Percentiles rank a stretch among this genome's conserved stretches.
Evolutionary conservation across 2,113 vertebrate genomes (phyloP).

Genomic region (Panthera leo): DNA sequence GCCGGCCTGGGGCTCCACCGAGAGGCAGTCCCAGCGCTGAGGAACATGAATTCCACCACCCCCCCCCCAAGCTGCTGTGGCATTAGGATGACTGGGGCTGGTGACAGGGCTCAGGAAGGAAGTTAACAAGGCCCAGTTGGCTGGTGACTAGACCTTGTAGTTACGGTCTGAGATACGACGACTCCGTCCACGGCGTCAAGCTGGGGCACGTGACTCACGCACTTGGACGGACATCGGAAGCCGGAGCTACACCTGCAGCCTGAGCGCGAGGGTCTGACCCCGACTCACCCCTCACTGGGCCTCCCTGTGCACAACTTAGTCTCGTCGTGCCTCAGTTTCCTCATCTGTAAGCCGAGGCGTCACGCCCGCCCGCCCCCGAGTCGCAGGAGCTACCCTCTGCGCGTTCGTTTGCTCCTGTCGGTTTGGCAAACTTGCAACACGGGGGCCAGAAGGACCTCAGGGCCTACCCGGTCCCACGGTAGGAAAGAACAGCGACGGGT

Average conservation of each 20-base stretch:
- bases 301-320: accelerated
- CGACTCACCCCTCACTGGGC: too few species aligned
- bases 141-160: accelerated
- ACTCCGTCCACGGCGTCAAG: accelerated
- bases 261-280: neutral
- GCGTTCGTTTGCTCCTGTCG: accelerated
- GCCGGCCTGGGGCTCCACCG: accelerated
- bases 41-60: accelerated
- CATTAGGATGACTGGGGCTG: accelerated
- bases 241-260: neutral
- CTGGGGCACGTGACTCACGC: neutral
- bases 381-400: accelerated
- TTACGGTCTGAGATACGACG: neutral
- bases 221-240: accelerated
- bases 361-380: accelerated
- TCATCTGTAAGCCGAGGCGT: neutral
- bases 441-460: too few species aligned
- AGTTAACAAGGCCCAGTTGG: too few species aligned
- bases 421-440: neutral
- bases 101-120: neutral
- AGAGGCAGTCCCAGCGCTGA: accelerated
- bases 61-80: neutral
- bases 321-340: neutral
- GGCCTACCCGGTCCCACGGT: neutral
- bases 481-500: neutral